These are phyloP conservation scores for Pollenia angustigena DNA, from an alignment of 2,888 invertebrate genomes.

Conservation along the genomic window DNA sequence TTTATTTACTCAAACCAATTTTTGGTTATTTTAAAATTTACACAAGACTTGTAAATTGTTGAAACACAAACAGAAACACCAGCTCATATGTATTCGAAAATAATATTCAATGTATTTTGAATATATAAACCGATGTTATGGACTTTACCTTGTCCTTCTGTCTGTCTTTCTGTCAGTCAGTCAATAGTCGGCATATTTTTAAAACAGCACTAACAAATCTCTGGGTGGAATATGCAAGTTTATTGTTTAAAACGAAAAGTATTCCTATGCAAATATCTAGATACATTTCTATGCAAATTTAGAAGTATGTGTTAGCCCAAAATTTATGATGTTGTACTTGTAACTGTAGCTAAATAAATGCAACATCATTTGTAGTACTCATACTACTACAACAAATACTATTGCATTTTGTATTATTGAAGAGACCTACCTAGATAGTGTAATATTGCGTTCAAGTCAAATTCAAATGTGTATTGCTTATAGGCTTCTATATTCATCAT, in stretches of 20 bases:
- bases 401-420: slow-evolving; percentile 20
- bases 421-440: background rate
- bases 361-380: slow-evolving; percentile 42
- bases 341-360: slow-evolving; percentile 46
- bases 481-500: slow-evolving; percentile 25
- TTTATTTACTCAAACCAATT: slow-evolving; percentile 59
- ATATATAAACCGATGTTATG: slow-evolving; percentile 36
- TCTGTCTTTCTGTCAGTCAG: slow-evolving; percentile 8
- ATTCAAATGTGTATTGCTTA: slow-evolving; percentile 34
- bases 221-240: slow-evolving; percentile 5
- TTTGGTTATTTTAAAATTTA: slow-evolving; percentile 51
- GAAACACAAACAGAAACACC: slow-evolving; percentile 28
- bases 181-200: slow-evolving; percentile 38
- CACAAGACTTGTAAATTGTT: slow-evolving; percentile 53
- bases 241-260: background rate
- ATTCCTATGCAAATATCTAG: slow-evolving; percentile 22
- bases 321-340: slow-evolving; percentile 36
- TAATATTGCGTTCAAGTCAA: slow-evolving; percentile 40
- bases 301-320: background rate
- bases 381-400: slow-evolving; percentile 6
- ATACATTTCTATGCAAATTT: background rate
- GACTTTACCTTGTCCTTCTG: background rate
- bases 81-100: background rate
- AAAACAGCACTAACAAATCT: slow-evolving; percentile 25
- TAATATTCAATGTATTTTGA: slow-evolving; percentile 28